phyloP scores from a whole-genome alignment of 23 tunicate species.

The Clavelina lepadiformis region DNA sequence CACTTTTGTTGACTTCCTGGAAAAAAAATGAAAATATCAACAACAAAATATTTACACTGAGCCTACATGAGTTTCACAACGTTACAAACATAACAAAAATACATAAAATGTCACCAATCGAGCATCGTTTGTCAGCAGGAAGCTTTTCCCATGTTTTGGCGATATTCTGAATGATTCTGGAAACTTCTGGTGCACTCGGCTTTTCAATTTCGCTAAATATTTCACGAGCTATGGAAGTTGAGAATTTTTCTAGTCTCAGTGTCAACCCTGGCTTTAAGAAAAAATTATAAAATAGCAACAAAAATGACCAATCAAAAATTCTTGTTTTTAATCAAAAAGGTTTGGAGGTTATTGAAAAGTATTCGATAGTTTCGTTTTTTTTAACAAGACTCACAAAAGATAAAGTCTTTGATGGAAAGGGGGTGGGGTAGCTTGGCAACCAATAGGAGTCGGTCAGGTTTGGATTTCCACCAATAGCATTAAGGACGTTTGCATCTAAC shows the following conservation, averaged over 20 bases:
- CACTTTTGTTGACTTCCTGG: no score
- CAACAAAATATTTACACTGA: no score
- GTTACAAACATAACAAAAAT: no score
- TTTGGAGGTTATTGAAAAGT: conserved; percentile 1
- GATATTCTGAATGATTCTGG: conserved; percentile 14
- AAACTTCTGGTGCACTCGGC: conserved; percentile 22
- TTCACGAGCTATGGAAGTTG: conserved; percentile 26
- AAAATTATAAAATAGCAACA: background rate
- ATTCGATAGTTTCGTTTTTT: no score
- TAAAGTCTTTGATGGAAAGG: conserved; percentile 27
- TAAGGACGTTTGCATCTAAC: conserved; percentile 34
- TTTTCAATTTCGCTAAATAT: conserved; percentile 63
- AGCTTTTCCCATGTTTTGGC: conserved; percentile 27
- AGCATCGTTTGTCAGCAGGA: background rate
- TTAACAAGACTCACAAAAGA: no score
- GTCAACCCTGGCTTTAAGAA: conserved; percentile 1
- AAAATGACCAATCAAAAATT: background rate
- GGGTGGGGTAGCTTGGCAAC: conserved; percentile 40
- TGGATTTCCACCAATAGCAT: conserved; percentile 39
- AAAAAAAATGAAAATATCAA: no score
- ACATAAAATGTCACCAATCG: no score
- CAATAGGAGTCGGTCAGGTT: conserved; percentile 23
- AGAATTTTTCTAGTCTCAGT: conserved; percentile 14
- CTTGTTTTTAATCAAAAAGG: background rate
- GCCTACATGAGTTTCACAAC: no score